Evolutionary conservation across 2,888 invertebrate genomes (phyloP).

Genomic region (Melangyna quadrimaculata): DNA sequence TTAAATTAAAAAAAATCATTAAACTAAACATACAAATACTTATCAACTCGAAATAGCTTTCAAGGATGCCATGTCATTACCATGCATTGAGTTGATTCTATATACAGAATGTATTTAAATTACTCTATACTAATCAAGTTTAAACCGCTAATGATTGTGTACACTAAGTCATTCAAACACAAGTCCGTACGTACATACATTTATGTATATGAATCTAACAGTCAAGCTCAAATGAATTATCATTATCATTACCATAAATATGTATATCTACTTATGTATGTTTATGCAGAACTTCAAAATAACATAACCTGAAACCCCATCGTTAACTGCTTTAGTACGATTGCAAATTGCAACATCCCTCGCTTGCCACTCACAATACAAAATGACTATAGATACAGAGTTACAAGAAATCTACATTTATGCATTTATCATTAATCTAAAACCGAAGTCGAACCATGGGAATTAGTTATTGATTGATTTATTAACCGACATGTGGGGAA

Average conservation of each 20-base stretch:
- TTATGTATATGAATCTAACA: background rate
- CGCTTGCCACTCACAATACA: background rate
- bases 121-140: background rate
- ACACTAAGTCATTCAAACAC: conserved; percentile 41
- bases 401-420: conserved; percentile 68
- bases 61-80: background rate
- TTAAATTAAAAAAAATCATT: background rate
- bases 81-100: background rate
- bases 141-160: conserved; percentile 11
- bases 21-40: background rate
- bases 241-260: conserved; percentile 41
- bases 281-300: conserved; percentile 4
- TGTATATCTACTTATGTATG: too few species aligned
- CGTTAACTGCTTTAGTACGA: conserved; percentile 19
- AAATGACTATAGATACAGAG: conserved; percentile 36
- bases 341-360: conserved; percentile 31
- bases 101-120: background rate
- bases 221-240: conserved; percentile 49
- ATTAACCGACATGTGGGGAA: conserved; percentile 72
- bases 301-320: conserved; percentile 34
- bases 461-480: conserved; percentile 74
- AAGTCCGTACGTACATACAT: background rate
- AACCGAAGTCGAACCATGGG: conserved; percentile 72
- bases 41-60: background rate
- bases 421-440: conserved; percentile 73